Evolutionary conservation across 2,888 invertebrate genomes (phyloP), one percentile per base, ranked within the genome.

Genomic region (Cheilosia grossa): DNA sequence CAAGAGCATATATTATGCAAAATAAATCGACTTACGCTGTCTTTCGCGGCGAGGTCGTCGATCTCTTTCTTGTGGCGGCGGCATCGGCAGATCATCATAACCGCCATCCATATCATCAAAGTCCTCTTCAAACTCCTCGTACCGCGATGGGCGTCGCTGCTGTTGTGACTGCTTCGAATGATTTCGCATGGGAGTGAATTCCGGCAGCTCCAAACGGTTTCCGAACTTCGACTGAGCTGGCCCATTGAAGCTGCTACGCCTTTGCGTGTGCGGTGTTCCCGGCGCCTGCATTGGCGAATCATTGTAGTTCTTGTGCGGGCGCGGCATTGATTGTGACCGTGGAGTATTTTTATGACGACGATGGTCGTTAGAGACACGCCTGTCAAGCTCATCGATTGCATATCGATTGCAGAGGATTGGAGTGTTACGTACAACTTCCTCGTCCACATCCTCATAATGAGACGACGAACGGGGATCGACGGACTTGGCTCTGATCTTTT

Each of bases 361-460:
- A 37, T 87, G 75, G 3, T 88, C 89, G 6, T 78, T 42, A 0
- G 70, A 73, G 17, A 75, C 59, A 0, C 64, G 61, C 13, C 79
- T 77, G 21, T 87, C 87, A 13, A 89, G 85, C 59, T 92, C 92
- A 63, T 94, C 94, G 63, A 95, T 91, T 0, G 95, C 95, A 89
- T 96, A 96, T 87, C 94, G 94, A 90, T 96, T 96, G 89, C 94
- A 95, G 49, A 95, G 92, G 42, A 96, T 94, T 0, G 95, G 94
- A 0, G 94, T 93, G 82, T 93, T 93, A 42, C 93, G 93, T 15
- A 91, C 89, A 33, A 90, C 87, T 74, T 91, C 91, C 59, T 91
- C 91, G 54, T 91, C 90, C 3, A 91, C 88, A 58, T 90, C 89
- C 66, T 90, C 90, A 82, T 89, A 90, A 30, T 90, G 89, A 7